These are phyloP conservation scores for Pocillopora damicornis DNA, from an alignment of 64 coral and sea anemone species.

Conservation along the genomic window DNA sequence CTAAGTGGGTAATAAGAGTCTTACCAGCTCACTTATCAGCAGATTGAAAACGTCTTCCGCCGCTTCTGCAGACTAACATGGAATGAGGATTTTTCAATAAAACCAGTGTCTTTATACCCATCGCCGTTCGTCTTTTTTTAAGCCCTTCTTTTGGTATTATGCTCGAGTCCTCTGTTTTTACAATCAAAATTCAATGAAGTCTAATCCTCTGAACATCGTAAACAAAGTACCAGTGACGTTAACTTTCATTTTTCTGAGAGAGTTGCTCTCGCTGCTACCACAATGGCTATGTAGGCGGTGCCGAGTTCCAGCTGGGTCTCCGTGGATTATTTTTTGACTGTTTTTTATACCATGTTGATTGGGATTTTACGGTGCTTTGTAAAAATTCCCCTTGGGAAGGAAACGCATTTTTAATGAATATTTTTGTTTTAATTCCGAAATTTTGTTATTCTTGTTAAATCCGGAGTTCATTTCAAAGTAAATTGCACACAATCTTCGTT, in stretches of 20 bases:
- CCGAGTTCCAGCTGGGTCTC: not conserved
- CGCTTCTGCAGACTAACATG: not conserved
- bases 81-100: not conserved
- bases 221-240: conserved; percentile 8
- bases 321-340: not conserved
- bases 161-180: not conserved
- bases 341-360: not conserved
- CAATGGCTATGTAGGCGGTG: not conserved
- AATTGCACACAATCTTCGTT: not conserved
- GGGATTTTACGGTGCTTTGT: too few species aligned
- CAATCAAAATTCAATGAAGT: not conserved
- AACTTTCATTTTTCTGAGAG: not conserved
- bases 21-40: not conserved
- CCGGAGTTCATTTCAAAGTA: not conserved
- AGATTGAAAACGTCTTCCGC: not conserved
- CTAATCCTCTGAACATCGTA: not conserved
- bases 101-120: not conserved
- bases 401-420: not conserved
- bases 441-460: not conserved
- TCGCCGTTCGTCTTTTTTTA: not conserved
- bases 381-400: not conserved
- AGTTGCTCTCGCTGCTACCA: not conserved
- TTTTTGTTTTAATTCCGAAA: not conserved
- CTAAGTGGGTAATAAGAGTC: not conserved
- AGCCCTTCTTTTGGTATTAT: not conserved